Base-by-base conservation (phyloP, 1,140 invertebrate species). In the Bombus consobrinus region DNA sequence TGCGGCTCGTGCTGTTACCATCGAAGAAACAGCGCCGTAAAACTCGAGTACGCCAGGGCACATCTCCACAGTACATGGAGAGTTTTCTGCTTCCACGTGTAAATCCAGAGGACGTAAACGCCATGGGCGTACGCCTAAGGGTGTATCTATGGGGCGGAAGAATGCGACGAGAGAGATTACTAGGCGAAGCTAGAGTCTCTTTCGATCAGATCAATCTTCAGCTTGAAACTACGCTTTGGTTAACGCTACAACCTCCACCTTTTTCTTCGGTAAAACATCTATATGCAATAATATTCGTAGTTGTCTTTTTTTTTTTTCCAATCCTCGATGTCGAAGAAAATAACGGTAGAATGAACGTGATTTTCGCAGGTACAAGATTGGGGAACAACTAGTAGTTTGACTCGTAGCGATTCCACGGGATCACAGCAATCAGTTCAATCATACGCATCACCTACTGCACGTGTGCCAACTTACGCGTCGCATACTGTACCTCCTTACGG, bases 21-120 rank as follows among this genome's bases (percentile, higher is more conserved):
- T 97, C 97, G 88, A 98, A 98, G 91, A 99, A 98, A 94, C 98
- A 99, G 93, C 98, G 98, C 90, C 98, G 98, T 93, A 99, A 99
- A 95, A 99, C 98, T 9, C 98, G 98, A 94, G 97, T 98, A 37
- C 97, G 98, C 81, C 97, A 97, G 85, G 98, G 98, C 3, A 97
- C 98, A 90, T 98, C 97, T 92, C 98, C 98, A 3, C 97, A 98
- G 91, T 99, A 98, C 92, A 97, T 98, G 96, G 98, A 99, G 93
- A 98, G 97, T 90, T 99, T 99, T 94, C 96, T 98, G 64, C 97
- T 99, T 86, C 98, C 97, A 94, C 97, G 98, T 93, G 98, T 99
- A 64, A 98, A 98, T 95, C 98, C 98, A 94, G 98, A 99, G 95
- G 98, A 99, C 92, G 98, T 99, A 3, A 98, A 98, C 92, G 98